A percentile compares a stretch with the other conserved stretches of the same genome.
Conservation (phyloP, 2,888 invertebrate genomes). For the Drosophila macrothrix region DNA sequence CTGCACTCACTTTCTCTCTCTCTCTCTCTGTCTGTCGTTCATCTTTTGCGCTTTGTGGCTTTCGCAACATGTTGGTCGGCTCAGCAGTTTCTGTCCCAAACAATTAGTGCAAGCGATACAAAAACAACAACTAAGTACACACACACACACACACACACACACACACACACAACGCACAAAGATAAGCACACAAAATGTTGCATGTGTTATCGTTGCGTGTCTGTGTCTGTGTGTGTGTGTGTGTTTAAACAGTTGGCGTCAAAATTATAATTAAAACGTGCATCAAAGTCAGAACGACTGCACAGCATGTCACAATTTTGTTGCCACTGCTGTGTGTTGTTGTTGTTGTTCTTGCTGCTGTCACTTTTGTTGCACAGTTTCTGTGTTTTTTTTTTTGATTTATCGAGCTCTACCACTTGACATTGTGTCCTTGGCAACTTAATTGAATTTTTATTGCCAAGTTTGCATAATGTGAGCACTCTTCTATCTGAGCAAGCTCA, state of each 20-base stretch:
- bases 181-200: slow-evolving; percentile 3
- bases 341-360: slow-evolving; percentile 27
- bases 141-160: slow-evolving; percentile 31
- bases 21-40: neutral
- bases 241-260: slow-evolving; percentile 82
- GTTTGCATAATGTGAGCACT: slow-evolving; percentile 71
- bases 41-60: neutral
- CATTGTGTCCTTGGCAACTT: slow-evolving; percentile 74
- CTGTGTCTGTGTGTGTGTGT: slow-evolving; percentile 21
- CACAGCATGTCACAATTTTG: slow-evolving; percentile 78
- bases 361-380: slow-evolving; percentile 4
- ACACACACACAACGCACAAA: slow-evolving; percentile 29
- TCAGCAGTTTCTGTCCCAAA: slow-evolving; percentile 46
- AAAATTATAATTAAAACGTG: slow-evolving; percentile 82
- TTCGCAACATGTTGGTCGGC: slow-evolving; percentile 32
- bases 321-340: slow-evolving; percentile 19
- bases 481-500: slow-evolving; percentile 17
- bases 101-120: slow-evolving; percentile 68
- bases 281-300: slow-evolving; percentile 74
- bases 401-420: slow-evolving; percentile 69
- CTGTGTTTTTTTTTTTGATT: slow-evolving; percentile 51
- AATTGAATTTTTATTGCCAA: slow-evolving; percentile 82
- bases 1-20: neutral
- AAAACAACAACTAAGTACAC: slow-evolving; percentile 40
- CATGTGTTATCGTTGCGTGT: slow-evolving; percentile 41